Conservation (phyloP, 2,113 vertebrate species). For the Smithornis capensis region DNA sequence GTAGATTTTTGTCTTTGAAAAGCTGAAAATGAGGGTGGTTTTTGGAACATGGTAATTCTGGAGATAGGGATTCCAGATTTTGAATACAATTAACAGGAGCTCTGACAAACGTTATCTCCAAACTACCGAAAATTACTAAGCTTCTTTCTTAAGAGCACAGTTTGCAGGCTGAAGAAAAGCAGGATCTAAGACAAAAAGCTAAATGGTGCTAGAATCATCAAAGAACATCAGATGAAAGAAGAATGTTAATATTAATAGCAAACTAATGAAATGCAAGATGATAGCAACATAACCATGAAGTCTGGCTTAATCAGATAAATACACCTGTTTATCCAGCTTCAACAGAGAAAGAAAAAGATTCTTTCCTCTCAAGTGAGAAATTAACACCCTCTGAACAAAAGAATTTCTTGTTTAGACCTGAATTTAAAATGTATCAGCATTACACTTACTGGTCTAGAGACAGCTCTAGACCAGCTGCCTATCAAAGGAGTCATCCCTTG, state of each 20-base stretch:
- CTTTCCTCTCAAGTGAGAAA: not conserved
- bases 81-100: not conserved
- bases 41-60: not conserved
- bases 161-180: not conserved
- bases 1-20: not conserved
- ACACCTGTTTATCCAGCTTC: not conserved
- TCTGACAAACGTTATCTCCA: not conserved
- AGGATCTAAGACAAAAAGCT: not conserved
- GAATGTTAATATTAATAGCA: not conserved
- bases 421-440: not conserved
- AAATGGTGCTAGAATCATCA: not conserved
- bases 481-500: not conserved
- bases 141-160: not conserved
- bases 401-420: not conserved
- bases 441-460: not conserved
- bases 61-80: not conserved
- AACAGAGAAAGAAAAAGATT: not conserved
- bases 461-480: not conserved
- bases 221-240: not conserved
- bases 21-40: not conserved
- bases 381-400: not conserved
- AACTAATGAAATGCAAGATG: not conserved
- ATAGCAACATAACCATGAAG: not conserved
- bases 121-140: not conserved
- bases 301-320: not conserved